Evolutionary conservation across 2,113 vertebrate species (phyloP).

Genomic region (Australoheros scitulus): DNA sequence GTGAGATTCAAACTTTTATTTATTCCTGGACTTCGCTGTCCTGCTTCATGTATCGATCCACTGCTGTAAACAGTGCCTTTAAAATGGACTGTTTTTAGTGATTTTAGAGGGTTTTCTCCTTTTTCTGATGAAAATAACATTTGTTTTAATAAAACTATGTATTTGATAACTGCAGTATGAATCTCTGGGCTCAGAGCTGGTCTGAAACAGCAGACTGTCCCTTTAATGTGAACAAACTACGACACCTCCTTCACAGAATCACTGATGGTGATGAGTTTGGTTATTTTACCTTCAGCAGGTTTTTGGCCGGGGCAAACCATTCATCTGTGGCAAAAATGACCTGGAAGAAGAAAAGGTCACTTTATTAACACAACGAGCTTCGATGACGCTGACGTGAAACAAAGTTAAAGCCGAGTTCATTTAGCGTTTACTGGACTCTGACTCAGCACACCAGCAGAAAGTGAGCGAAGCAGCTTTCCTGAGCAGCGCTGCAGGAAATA

Average conservation of each 20-base stretch:
- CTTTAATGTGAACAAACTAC: not conserved
- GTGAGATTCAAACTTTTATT: too few relatives aligned
- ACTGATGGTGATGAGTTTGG: not conserved
- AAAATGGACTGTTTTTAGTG: not conserved
- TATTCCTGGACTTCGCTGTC: not conserved
- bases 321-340: conserved; percentile 82
- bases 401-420: not conserved
- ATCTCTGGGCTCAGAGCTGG: not conserved
- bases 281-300: conserved; percentile 79
- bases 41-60: not conserved
- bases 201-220: not conserved
- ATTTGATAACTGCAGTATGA: not conserved
- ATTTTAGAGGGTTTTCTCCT: not conserved
- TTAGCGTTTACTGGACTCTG: not conserved
- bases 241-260: not conserved
- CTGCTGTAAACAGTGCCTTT: not conserved
- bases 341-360: conserved; percentile 37
- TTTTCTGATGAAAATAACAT: too few relatives aligned
- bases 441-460: not conserved
- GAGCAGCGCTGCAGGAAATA: not conserved
- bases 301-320: conserved; percentile 80
- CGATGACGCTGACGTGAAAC: not conserved
- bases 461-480: not conserved
- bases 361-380: not conserved
- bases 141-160: not conserved